Evolutionary conservation across 1,140 invertebrate genomes (phyloP), one percentile per base, ranked within the genome.

Genomic region (Ostrea denselamellosa): DNA sequence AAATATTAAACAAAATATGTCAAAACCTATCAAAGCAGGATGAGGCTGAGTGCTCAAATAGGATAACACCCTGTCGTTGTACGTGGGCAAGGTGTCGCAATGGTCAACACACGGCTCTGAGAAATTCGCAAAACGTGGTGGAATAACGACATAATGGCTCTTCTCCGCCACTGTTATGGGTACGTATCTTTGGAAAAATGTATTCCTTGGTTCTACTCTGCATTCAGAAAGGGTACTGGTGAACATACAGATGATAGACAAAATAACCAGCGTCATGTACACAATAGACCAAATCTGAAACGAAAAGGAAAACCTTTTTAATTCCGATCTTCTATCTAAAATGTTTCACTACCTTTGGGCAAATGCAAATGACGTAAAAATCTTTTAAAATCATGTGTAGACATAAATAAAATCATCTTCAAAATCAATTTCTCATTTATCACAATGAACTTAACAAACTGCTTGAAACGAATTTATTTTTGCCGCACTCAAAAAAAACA

Each of bases 1-100:
- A 82, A 91, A 92, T 8, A 89, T n/a, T 34, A 91, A 53, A 71
- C 91, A 93, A 1, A 89, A 65, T 4, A 92, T 22, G 51, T 93
- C 91, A 8, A 92, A 85, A 25, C 65, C 28, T 9, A 88, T 14
- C 19, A 92, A 34, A 34, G 85, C 90, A 14, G 86, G 65, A 71
- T 91, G 91, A 12, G 88, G 85, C 17, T 83, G 25, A 0, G 90
- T 89, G 4, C 62, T 89, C 19, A 90, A 17, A 9, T 89, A 71
- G 25, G 87, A 85, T 51, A 81, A 34, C 8, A 90, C 85, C 52
- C 87, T 88, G 5, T 25, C 28, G 19, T 85, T 89, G 19, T 77
- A 28, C 62, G 54, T 62, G 5, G 52, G 51, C 44, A 53, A 83
- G 54, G 44, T 62, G 86, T 71, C 44, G 17, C 62, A 19, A 58